These are phyloP conservation scores for Gymnogyps californianus DNA, from an alignment of 2,113 vertebrate species.

Conservation along the genomic window DNA sequence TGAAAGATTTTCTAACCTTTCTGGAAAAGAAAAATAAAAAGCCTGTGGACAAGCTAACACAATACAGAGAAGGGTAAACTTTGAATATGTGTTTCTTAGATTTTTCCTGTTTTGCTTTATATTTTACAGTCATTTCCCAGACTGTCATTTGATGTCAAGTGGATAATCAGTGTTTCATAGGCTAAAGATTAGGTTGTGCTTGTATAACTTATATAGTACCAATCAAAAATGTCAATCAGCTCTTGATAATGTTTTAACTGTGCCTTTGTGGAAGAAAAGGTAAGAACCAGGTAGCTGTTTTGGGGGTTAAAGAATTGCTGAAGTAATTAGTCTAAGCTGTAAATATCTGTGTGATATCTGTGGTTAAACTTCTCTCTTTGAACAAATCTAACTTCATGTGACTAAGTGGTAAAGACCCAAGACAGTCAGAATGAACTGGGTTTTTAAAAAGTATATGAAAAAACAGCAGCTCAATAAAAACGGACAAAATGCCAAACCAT, in stretches of 20 bases:
- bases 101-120: not conserved
- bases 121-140: not conserved
- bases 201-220: not conserved
- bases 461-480: not conserved
- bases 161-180: not conserved
- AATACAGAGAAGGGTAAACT: not conserved
- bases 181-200: not conserved
- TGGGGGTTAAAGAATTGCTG: not conserved
- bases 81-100: not conserved
- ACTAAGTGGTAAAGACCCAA: not conserved
- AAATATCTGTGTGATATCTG: not conserved
- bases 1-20: not conserved
- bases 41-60: not conserved
- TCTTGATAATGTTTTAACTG: not conserved
- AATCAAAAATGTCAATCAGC: not conserved
- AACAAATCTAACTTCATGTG: not conserved
- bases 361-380: not conserved
- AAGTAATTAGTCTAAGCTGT: not conserved
- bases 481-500: not conserved
- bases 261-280: not conserved
- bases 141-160: not conserved
- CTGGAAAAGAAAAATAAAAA: not conserved
- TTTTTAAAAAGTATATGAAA: not conserved
- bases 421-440: not conserved
- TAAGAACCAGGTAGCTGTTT: not conserved